These are phyloP conservation scores for Drosophila guanche DNA, from an alignment of 1,140 invertebrate species.

Conservation along the genomic window DNA sequence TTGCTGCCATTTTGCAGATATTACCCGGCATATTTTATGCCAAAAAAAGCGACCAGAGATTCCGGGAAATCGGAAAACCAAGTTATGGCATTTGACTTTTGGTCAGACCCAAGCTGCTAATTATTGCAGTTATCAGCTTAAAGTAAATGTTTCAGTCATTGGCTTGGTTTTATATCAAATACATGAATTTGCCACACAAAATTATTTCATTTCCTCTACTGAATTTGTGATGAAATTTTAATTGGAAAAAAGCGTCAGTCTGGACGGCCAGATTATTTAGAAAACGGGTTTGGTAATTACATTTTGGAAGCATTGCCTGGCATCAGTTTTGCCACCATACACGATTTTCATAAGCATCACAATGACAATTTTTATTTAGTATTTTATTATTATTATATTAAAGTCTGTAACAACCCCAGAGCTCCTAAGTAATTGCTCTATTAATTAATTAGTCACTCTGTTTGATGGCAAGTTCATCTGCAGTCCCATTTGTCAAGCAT, in stretches of 20 bases:
- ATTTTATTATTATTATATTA: too few species aligned
- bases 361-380: slow-evolving; percentile 27
- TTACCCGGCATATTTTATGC: slow-evolving; percentile 30
- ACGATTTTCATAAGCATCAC: slow-evolving; percentile 47
- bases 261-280: slow-evolving; percentile 43
- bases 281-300: slow-evolving; percentile 62
- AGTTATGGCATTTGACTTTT: slow-evolving; percentile 3
- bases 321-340: slow-evolving; percentile 51
- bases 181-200: slow-evolving; percentile 48
- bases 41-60: slow-evolving; percentile 47
- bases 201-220: slow-evolving; percentile 36
- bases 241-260: slow-evolving; percentile 9
- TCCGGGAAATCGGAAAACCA: neutral
- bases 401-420: too few species aligned
- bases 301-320: slow-evolving; percentile 57
- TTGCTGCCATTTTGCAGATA: slow-evolving; percentile 64
- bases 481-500: too few species aligned
- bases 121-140: slow-evolving; percentile 54
- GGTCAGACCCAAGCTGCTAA: slow-evolving; percentile 19
- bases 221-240: slow-evolving; percentile 20
- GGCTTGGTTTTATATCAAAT: slow-evolving; percentile 49
- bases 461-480: too few species aligned
- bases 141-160: slow-evolving; percentile 44
- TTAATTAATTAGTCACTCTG: too few species aligned
- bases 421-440: too few species aligned